Percentiles rank a stretch among this genome's conserved stretches.
phyloP scores from a whole-genome alignment of 2,888 invertebrate genomes.

The Druceiella hillmani region DNA sequence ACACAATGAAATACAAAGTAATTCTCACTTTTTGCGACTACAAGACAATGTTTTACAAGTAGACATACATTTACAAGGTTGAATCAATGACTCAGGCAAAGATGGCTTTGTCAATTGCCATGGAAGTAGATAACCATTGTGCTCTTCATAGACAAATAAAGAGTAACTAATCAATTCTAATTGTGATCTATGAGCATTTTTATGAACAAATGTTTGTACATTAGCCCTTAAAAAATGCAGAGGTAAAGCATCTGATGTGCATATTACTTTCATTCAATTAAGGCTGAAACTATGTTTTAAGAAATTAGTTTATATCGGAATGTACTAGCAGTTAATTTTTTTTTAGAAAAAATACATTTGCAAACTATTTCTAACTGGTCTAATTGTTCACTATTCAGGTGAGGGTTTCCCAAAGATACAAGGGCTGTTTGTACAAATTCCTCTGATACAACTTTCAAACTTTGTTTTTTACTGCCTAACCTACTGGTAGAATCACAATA shows the following conservation, averaged over 20 bases:
- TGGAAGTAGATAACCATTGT: too few species aligned
- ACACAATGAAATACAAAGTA: background rate
- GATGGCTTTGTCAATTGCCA: too few species aligned
- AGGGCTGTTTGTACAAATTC: background rate
- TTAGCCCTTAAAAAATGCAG: too few species aligned
- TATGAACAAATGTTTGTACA: background rate
- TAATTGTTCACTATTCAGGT: background rate
- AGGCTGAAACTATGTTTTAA: background rate
- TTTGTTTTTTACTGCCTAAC: background rate
- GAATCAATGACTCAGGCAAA: background rate
- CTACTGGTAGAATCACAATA: background rate
- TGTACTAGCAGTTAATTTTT: too few species aligned
- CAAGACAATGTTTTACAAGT: background rate
- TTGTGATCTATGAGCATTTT: background rate
- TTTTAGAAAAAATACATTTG: background rate
- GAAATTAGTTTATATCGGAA: conserved; percentile 1
- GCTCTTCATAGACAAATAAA: too few species aligned
- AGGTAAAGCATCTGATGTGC: background rate
- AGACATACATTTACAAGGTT: background rate
- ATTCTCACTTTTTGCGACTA: background rate
- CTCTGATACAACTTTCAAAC: too few species aligned
- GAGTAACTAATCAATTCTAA: too few species aligned
- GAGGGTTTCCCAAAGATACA: background rate
- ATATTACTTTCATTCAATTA: background rate
- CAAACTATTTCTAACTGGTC: background rate